These are phyloP conservation scores for Amazonetta brasiliensis DNA, from an alignment of 2,797 vertebrate species.

Conservation along the genomic window DNA sequence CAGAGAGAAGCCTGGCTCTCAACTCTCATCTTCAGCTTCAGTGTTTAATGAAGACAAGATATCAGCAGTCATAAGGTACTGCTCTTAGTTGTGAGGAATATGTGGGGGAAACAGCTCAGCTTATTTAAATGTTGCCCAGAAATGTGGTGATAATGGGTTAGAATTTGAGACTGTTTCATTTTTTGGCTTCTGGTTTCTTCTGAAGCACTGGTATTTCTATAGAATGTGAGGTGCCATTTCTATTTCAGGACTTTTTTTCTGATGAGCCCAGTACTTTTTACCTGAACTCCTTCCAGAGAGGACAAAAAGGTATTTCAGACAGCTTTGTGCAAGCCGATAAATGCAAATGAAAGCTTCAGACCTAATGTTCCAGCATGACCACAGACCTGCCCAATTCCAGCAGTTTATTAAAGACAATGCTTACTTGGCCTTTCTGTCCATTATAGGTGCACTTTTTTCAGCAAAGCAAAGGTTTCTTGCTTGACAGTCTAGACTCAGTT, in stretches of 20 bases:
- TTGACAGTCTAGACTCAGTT: neutral
- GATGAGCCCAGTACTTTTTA: neutral
- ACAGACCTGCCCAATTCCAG: neutral
- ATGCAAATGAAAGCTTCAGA: neutral
- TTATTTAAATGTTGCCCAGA: neutral
- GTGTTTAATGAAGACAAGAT: neutral
- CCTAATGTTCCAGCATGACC: neutral
- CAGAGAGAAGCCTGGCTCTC: neutral
- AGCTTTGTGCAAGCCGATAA: neutral
- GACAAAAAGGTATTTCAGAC: neutral
- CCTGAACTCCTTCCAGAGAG: neutral
- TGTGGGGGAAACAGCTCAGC: neutral
- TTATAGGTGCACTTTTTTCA: neutral
- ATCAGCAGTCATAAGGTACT: neutral
- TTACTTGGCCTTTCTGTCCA: neutral
- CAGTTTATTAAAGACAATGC: neutral
- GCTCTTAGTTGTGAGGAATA: neutral
- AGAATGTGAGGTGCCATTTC: conserved; percentile 19
- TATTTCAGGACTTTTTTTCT: neutral
- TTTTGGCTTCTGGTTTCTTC: neutral
- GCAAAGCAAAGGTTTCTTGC: neutral
- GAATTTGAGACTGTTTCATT: neutral
- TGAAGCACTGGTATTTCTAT: neutral
- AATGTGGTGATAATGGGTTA: neutral
- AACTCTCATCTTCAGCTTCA: neutral